phyloP scores from a whole-genome alignment of 2,797 vertebrate species.

The Austrolebias charrua region DNA sequence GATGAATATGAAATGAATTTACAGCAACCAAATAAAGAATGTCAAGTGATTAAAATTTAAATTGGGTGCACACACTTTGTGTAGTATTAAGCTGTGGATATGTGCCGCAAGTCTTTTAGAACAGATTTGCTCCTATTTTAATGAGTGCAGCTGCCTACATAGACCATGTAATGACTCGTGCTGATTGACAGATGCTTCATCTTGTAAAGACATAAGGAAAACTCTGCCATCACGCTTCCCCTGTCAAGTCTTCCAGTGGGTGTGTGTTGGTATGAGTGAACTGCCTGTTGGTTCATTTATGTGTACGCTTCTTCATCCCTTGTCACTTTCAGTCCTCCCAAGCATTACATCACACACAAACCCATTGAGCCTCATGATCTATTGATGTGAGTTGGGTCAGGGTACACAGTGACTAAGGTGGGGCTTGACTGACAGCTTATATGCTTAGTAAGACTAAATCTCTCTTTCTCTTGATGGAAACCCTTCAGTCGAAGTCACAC shows the following conservation, averaged over 20 bases:
- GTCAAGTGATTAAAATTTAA: constrained; percentile 3
- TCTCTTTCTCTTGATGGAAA: constrained; percentile 34
- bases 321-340: constrained; percentile 43
- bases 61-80: too few relatives aligned
- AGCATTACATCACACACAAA: constrained; percentile 62
- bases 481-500: constrained; percentile 43
- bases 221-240: not conserved
- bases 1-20: constrained; percentile 18
- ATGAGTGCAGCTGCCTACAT: constrained; percentile 12
- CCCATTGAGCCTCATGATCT: constrained; percentile 72
- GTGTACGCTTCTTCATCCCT: constrained; percentile 44
- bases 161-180: not conserved
- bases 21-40: constrained; percentile 27
- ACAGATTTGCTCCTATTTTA: constrained; percentile 19
- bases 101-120: constrained; percentile 9
- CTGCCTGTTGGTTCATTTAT: constrained; percentile 50
- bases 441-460: constrained; percentile 31
- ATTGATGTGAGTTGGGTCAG: constrained; percentile 73
- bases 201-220: fast-evolving
- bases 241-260: constrained; percentile 7
- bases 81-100: too few relatives aligned
- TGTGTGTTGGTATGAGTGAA: constrained; percentile 15
- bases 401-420: constrained; percentile 65
- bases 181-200: not conserved
- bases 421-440: constrained; percentile 59